phyloP scores from a whole-genome alignment of 2,113 vertebrate species.

The Pygoscelis antarcticus region DNA sequence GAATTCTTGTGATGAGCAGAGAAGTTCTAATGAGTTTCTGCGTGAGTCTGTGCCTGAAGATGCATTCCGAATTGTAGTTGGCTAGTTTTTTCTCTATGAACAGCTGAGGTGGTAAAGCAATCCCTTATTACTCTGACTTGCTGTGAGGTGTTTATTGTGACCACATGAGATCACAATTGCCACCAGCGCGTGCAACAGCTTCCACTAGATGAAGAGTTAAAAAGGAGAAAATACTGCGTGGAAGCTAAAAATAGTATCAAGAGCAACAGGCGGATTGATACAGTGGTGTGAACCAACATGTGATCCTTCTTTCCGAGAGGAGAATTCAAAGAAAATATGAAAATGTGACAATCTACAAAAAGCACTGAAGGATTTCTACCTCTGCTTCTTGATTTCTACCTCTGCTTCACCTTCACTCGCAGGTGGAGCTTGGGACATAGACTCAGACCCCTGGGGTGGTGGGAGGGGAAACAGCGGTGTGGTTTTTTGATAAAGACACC shows the following conservation, averaged over 20 bases:
- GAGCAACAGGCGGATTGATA: neutral
- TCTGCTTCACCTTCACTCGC: too few species aligned
- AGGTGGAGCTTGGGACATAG: neutral
- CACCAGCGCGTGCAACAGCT: neutral
- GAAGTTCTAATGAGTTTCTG: conserved; percentile 61
- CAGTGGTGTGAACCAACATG: fast-evolving
- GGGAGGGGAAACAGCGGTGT: neutral
- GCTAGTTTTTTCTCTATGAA: neutral
- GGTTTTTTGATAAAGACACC: neutral
- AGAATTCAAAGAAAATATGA: neutral
- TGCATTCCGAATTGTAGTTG: conserved; percentile 19
- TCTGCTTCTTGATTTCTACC: neutral
- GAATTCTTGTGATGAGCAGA: conserved; percentile 58
- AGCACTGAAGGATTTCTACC: neutral
- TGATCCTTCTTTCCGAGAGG: neutral
- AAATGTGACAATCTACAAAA: neutral
- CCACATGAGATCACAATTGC: neutral
- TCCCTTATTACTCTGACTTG: neutral
- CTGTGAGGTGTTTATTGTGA: neutral
- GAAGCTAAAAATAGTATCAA: neutral
- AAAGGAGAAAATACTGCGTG: neutral
- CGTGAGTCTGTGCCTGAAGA: conserved; percentile 10
- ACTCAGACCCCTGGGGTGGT: neutral
- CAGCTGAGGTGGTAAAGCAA: conserved; percentile 6
- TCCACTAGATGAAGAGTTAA: neutral